Percentiles rank a stretch among this genome's conserved stretches.
Conservation (phyloP, 2,113 vertebrate genomes). For the Blennius ocellaris region DNA sequence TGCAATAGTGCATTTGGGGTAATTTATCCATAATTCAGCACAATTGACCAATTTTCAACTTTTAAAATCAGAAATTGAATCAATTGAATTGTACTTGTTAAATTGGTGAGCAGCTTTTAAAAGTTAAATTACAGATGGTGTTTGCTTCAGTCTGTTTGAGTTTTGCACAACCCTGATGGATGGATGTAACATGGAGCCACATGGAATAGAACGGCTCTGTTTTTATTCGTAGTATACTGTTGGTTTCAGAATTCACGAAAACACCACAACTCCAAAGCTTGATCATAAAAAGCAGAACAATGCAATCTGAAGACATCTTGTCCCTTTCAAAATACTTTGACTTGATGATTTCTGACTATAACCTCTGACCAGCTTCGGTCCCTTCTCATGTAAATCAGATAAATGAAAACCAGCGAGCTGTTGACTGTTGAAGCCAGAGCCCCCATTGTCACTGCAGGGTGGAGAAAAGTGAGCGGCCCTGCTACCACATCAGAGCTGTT, state of each 20-base stretch:
- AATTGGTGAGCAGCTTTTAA: background rate
- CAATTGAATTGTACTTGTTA: background rate
- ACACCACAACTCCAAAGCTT: background rate
- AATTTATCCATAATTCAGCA: too few relatives aligned
- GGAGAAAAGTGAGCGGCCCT: slow-evolving; percentile 20
- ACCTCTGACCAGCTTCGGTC: background rate
- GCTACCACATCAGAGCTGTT: slow-evolving; percentile 61
- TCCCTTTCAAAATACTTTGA: background rate
- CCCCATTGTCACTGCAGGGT: slow-evolving; percentile 3
- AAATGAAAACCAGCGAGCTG: background rate
- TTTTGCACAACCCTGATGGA: too few relatives aligned
- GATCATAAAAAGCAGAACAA: too few relatives aligned
- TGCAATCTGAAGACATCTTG: background rate
- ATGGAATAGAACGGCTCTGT: too few relatives aligned
- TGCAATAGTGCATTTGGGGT: too few relatives aligned
- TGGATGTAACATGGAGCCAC: too few relatives aligned
- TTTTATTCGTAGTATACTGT: too few relatives aligned
- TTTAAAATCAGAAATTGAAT: too few relatives aligned
- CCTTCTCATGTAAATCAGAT: slow-evolving; percentile 1
- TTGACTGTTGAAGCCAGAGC: background rate
- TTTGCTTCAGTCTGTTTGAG: background rate
- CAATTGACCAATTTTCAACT: too few relatives aligned
- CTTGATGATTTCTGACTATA: background rate
- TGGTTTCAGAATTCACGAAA: background rate
- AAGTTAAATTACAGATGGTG: background rate